A percentile compares a stretch with the other conserved stretches of the same genome.
phyloP scores from a whole-genome alignment of 1,140 invertebrate genomes.

The Mylabris phalerata region DNA sequence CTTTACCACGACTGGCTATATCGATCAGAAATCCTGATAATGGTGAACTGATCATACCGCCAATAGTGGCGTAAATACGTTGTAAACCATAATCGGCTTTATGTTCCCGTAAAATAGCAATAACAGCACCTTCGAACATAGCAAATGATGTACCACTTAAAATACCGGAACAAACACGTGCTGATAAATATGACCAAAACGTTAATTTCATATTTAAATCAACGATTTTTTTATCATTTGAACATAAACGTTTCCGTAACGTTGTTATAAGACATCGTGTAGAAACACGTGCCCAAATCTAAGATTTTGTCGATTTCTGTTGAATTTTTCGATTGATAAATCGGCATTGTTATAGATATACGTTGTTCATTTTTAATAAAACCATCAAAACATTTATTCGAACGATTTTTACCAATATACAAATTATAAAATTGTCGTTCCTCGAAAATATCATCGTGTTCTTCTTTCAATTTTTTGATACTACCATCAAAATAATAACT shows the following conservation, averaged over 20 bases:
- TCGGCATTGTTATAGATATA: constrained; percentile 37
- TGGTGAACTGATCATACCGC: constrained; percentile 73
- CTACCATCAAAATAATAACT: background rate
- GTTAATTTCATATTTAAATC: constrained; percentile 60
- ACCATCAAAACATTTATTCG: constrained; percentile 4
- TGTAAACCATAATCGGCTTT: constrained; percentile 75
- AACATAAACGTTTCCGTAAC: constrained; percentile 52
- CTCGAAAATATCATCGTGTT: constrained; percentile 31
- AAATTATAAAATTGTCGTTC: constrained; percentile 19
- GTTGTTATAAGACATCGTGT: constrained; percentile 50
- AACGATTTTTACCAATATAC: background rate
- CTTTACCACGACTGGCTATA: constrained; percentile 51
- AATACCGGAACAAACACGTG: constrained; percentile 65
- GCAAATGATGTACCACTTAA: constrained; percentile 68
- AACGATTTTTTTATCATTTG: constrained; percentile 50
- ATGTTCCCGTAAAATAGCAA: constrained; percentile 69
- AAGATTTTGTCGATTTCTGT: constrained; percentile 17
- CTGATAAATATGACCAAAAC: constrained; percentile 68
- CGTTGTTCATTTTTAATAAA: constrained; percentile 14
- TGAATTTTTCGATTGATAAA: constrained; percentile 29
- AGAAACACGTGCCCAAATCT: constrained; percentile 34
- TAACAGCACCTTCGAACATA: constrained; percentile 77
- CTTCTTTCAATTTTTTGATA: constrained; percentile 9
- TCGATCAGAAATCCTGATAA: constrained; percentile 70
- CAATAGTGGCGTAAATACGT: constrained; percentile 69